phyloP scores from a whole-genome alignment of 2,797 vertebrate species.

The Pelochelys cantorii region DNA sequence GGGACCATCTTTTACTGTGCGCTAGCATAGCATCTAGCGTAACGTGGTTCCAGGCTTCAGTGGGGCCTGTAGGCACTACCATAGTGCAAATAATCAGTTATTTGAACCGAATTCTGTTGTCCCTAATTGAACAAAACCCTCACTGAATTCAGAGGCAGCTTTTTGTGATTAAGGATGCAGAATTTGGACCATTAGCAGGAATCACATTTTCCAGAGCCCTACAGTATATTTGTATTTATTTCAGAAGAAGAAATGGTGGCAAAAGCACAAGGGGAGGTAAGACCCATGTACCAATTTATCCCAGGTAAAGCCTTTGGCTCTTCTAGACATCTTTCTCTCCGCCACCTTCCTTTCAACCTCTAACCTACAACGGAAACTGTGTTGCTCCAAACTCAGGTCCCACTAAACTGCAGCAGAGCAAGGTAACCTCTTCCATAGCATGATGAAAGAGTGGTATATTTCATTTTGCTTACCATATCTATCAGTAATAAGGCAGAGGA shows the following conservation, averaged over 20 bases:
- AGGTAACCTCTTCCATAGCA: neutral
- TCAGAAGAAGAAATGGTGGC: neutral
- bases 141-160: neutral
- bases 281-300: neutral
- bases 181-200: neutral
- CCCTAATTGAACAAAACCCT: rapidly evolving
- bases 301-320: neutral
- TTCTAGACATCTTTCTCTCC: neutral
- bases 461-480: neutral
- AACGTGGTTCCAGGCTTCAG: neutral
- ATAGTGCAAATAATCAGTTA: neutral
- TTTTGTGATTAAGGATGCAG: neutral
- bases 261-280: neutral
- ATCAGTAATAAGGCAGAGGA: neutral
- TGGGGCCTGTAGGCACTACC: neutral
- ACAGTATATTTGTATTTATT: neutral
- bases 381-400: rapidly evolving
- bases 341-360: neutral
- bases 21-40: neutral
- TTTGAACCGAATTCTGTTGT: neutral
- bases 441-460: rapidly evolving
- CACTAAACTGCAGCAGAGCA: neutral
- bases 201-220: neutral
- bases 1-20: neutral
- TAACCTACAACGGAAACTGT: neutral